Evolutionary conservation across 2,113 vertebrate species (phyloP).

Genomic region (Marmota flaviventris): DNA sequence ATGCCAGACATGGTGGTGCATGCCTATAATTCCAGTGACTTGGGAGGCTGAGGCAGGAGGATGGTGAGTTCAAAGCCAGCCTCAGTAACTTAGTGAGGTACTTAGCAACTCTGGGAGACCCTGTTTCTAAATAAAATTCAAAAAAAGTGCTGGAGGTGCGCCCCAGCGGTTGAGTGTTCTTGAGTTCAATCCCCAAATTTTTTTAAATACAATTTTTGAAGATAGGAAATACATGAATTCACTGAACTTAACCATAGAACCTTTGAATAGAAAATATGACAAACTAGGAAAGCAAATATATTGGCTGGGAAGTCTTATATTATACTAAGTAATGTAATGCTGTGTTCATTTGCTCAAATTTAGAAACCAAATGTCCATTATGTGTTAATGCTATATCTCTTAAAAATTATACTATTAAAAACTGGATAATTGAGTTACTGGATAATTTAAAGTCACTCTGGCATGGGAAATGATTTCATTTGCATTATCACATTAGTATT

Average conservation of each 20-base stretch:
- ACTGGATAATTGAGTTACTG: background rate
- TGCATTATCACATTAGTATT: background rate
- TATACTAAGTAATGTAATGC: background rate
- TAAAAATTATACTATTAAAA: background rate
- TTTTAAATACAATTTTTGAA: background rate
- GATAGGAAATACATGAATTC: background rate
- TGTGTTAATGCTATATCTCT: background rate
- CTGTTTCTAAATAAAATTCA: too few species aligned
- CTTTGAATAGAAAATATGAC: background rate
- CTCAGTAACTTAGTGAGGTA: too few species aligned
- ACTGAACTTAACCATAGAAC: background rate
- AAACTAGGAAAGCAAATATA: background rate
- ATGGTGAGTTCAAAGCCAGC: too few species aligned
- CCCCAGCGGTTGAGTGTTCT: too few species aligned
- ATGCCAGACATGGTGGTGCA: too few species aligned
- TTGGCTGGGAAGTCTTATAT: background rate
- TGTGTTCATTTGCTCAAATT: background rate
- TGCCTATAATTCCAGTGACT: too few species aligned
- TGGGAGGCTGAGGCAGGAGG: too few species aligned
- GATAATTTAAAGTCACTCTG: background rate
- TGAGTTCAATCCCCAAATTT: background rate
- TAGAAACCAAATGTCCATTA: background rate
- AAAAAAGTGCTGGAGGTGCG: too few species aligned
- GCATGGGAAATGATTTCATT: background rate
- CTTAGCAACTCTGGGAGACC: too few species aligned